A percentile compares a stretch with the other conserved stretches of the same genome.
phyloP scores from a whole-genome alignment of 2,888 invertebrate species.

The Galerucella nymphaeae region DNA sequence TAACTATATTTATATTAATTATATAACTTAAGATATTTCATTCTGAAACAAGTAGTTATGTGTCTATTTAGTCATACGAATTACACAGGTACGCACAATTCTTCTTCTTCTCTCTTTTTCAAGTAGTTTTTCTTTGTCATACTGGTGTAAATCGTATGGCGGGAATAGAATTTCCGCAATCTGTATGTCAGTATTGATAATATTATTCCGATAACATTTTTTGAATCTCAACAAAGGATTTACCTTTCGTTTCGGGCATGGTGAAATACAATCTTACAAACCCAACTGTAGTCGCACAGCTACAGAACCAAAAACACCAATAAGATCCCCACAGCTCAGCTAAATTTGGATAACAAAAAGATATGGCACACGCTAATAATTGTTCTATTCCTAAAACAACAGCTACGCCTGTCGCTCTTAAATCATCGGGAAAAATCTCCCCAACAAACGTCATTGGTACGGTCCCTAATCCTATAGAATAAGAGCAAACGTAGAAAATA shows the following conservation, averaged over 20 bases:
- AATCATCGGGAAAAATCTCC: constrained; percentile 81
- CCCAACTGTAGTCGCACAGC: constrained; percentile 29
- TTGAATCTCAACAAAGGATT: constrained; percentile 43
- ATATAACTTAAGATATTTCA: neutral
- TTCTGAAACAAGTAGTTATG: neutral
- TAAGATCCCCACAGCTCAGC: constrained; percentile 34
- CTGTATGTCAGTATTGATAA: no score
- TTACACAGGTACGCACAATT: no score
- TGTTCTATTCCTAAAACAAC: constrained; percentile 33
- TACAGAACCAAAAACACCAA: constrained; percentile 41
- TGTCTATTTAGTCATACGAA: no score
- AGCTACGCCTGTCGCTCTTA: constrained; percentile 73
- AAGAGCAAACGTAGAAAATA: constrained; percentile 76
- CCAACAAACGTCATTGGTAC: constrained; percentile 84
- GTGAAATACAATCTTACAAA: constrained; percentile 33
- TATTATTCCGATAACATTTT: constrained; percentile 24
- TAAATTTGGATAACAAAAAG: constrained; percentile 44
- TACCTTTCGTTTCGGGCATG: constrained; percentile 48
- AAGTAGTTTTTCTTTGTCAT: no score
- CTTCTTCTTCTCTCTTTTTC: no score
- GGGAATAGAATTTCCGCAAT: no score
- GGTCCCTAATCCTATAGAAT: constrained; percentile 77
- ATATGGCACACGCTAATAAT: constrained; percentile 40
- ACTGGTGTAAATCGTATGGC: no score
- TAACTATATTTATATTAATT: neutral